These are phyloP conservation scores for Phyllopteryx taeniolatus DNA, from an alignment of 2,113 vertebrate genomes.

Conservation along the genomic window DNA sequence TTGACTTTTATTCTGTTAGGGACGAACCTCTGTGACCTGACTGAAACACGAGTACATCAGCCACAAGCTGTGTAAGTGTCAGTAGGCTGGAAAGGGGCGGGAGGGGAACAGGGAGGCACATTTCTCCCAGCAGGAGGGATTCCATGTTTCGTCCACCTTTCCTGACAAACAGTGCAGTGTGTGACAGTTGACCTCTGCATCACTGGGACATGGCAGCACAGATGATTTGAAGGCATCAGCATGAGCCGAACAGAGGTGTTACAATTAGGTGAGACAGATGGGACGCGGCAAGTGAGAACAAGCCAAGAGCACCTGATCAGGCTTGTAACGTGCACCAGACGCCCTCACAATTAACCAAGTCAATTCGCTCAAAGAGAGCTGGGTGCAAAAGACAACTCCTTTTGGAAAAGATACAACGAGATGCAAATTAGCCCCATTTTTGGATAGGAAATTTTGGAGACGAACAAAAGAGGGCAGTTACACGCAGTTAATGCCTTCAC, in stretches of 20 bases:
- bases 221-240: constrained; percentile 26
- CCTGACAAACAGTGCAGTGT: background rate
- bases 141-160: constrained; percentile 9
- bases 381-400: constrained; percentile 1
- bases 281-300: constrained; percentile 49
- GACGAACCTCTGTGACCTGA: constrained; percentile 31
- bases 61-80: constrained; percentile 50
- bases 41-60: constrained; percentile 34
- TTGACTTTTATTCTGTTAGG: constrained; percentile 9
- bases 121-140: constrained; percentile 13
- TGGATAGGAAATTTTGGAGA: background rate
- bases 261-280: constrained; percentile 57
- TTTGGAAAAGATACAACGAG: background rate
- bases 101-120: constrained; percentile 5
- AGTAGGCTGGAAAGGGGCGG: background rate
- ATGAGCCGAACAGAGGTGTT: constrained; percentile 32
- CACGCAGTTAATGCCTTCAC: background rate
- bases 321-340: constrained; percentile 37
- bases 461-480: background rate
- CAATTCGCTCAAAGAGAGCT: constrained; percentile 44
- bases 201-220: background rate
- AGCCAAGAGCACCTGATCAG: constrained; percentile 20
- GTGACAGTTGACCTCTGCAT: constrained; percentile 19
- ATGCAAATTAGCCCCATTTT: background rate
- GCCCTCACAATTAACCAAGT: constrained; percentile 49